These are phyloP conservation scores for Rhodinocichla rosea DNA, from an alignment of 2,113 vertebrate genomes.

Conservation along the genomic window DNA sequence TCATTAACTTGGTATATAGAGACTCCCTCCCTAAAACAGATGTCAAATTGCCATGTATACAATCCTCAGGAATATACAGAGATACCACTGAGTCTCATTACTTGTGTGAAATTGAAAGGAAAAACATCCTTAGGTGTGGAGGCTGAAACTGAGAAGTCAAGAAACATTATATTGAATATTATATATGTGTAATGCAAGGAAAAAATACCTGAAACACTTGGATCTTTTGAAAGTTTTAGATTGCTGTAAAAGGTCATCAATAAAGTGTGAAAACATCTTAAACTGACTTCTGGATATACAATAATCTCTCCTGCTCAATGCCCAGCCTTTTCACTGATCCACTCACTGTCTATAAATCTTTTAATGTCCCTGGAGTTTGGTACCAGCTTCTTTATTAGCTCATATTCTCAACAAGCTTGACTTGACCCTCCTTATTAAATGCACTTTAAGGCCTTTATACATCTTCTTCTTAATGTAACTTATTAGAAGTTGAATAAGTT, in stretches of 20 bases:
- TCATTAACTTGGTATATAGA: background rate
- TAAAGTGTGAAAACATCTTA: background rate
- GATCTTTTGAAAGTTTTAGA: background rate
- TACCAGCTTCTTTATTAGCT: background rate
- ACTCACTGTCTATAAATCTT: background rate
- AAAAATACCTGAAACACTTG: background rate
- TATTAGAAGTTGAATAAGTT: background rate
- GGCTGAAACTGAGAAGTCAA: background rate
- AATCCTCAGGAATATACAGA: background rate
- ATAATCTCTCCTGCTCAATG: background rate
- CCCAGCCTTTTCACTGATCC: background rate
- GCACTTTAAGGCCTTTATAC: background rate
- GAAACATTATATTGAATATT: background rate
- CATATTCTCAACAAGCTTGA: background rate
- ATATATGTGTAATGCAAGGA: background rate
- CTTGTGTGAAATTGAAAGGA: background rate
- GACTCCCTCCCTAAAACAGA: background rate
- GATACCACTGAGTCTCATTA: background rate
- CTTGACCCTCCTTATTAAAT: background rate
- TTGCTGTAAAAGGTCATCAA: background rate
- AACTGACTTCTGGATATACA: background rate
- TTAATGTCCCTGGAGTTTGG: background rate
- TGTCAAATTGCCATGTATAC: background rate
- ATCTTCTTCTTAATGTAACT: background rate
- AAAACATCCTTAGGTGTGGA: background rate